Evolutionary conservation across 37 sponge, comb jelly and placozoan species (phyloP).

Genomic region (Hexactinellida sp.): DNA sequence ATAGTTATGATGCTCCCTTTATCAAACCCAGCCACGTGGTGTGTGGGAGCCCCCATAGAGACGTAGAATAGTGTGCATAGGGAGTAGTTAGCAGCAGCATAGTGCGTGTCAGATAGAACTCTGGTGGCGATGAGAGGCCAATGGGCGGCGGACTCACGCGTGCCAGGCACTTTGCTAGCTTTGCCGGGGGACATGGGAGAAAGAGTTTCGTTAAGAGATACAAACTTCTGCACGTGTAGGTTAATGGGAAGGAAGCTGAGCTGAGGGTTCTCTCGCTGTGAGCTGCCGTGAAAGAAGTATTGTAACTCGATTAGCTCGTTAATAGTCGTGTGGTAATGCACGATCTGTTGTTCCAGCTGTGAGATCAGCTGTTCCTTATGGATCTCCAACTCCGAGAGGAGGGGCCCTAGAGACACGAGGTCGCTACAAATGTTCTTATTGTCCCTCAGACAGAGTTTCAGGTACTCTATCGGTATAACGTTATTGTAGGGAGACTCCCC

Average conservation of each 20-base stretch:
- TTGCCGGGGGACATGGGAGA: background rate
- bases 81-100: background rate
- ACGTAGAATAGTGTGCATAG: background rate
- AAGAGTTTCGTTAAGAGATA: background rate
- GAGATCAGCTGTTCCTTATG: background rate
- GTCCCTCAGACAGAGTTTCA: background rate
- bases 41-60: background rate
- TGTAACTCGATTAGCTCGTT: background rate
- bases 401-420: background rate
- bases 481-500: background rate
- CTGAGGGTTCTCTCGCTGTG: background rate
- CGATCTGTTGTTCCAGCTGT: background rate
- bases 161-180: background rate
- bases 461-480: background rate
- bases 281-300: background rate
- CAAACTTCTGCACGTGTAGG: background rate
- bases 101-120: background rate
- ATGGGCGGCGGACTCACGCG: background rate
- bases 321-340: background rate
- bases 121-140: background rate
- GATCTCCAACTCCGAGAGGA: background rate
- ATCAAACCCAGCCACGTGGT: background rate
- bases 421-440: background rate
- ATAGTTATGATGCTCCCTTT: background rate
- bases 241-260: constrained; percentile 1